These are phyloP conservation scores for Chamaedrilus cognettii DNA, from an alignment of 2,888 invertebrate species.

Conservation along the genomic window DNA sequence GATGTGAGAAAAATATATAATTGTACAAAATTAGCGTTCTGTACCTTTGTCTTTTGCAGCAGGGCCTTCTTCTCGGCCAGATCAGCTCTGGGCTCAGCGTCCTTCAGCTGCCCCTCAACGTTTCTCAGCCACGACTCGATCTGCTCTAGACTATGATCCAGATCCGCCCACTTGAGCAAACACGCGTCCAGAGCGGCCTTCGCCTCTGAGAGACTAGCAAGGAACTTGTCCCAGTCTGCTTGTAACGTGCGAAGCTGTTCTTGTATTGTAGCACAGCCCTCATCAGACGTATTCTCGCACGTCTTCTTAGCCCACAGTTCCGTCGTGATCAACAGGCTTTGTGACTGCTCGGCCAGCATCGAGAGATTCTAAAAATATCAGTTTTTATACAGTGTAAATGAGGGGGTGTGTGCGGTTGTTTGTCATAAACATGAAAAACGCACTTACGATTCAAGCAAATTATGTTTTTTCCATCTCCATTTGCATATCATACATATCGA, in stretches of 20 bases:
- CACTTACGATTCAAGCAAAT: too few relatives aligned
- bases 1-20: too few relatives aligned
- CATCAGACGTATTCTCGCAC: constrained; percentile 84
- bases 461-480: too few relatives aligned
- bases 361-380: background rate
- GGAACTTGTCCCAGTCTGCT: constrained; percentile 85
- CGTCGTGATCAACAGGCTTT: constrained; percentile 4
- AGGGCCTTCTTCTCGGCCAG: constrained; percentile 55
- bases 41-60: constrained; percentile 55
- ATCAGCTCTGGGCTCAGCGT: constrained; percentile 47
- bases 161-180: constrained; percentile 87
- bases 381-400: background rate
- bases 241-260: constrained; percentile 80
- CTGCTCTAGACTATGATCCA: constrained; percentile 89
- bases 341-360: constrained; percentile 3
- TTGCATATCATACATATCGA: too few relatives aligned
- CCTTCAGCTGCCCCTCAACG: constrained; percentile 75
- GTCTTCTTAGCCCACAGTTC: constrained; percentile 77
- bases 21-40: too few relatives aligned
- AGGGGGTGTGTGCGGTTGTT: too few relatives aligned
- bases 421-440: too few relatives aligned
- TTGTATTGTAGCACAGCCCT: constrained; percentile 85
- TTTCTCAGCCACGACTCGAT: constrained; percentile 95
- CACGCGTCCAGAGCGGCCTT: constrained; percentile 87
- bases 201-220: constrained; percentile 86